phyloP scores from a whole-genome alignment of 2,888 invertebrate genomes.

The Drosophila pseudotakahashii region DNA sequence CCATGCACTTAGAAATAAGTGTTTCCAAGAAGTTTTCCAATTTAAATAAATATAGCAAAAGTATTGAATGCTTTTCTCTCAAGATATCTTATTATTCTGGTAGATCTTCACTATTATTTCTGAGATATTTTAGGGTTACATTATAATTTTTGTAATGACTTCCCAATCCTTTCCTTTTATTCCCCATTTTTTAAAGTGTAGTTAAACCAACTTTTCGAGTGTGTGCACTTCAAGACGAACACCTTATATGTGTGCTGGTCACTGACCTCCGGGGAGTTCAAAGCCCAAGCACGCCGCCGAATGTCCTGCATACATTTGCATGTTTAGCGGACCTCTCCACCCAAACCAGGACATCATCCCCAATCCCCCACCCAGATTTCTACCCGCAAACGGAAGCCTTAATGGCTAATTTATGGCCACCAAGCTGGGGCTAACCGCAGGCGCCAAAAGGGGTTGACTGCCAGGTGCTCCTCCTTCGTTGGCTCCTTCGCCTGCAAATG shows the following conservation, averaged over 20 bases:
- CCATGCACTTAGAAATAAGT: not conserved
- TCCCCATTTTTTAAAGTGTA: not conserved
- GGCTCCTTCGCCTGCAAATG: constrained; percentile 23
- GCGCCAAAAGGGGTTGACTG: constrained; percentile 43
- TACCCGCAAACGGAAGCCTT: constrained; percentile 71
- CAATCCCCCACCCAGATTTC: constrained; percentile 12
- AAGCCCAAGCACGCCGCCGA: constrained; percentile 52
- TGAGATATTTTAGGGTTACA: too few relatives aligned
- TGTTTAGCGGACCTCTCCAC: constrained; percentile 50
- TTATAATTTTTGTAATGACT: too few relatives aligned
- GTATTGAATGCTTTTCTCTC: too few relatives aligned
- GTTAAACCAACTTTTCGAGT: constrained; percentile 5
- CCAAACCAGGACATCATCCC: constrained; percentile 16
- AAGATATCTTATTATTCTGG: too few relatives aligned
- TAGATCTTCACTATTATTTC: too few relatives aligned
- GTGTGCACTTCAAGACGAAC: constrained; percentile 56
- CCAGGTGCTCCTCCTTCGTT: not conserved
- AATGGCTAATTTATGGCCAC: constrained; percentile 82
- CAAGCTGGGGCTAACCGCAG: constrained; percentile 58
- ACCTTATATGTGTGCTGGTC: constrained; percentile 63
- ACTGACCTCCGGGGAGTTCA: constrained; percentile 75
- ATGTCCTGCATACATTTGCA: constrained; percentile 68
- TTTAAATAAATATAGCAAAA: too few relatives aligned
- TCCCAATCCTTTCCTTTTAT: too few relatives aligned
- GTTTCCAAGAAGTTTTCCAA: too few relatives aligned